Conservation (phyloP, 2,113 vertebrate genomes). For the Anguilla japonica region DNA sequence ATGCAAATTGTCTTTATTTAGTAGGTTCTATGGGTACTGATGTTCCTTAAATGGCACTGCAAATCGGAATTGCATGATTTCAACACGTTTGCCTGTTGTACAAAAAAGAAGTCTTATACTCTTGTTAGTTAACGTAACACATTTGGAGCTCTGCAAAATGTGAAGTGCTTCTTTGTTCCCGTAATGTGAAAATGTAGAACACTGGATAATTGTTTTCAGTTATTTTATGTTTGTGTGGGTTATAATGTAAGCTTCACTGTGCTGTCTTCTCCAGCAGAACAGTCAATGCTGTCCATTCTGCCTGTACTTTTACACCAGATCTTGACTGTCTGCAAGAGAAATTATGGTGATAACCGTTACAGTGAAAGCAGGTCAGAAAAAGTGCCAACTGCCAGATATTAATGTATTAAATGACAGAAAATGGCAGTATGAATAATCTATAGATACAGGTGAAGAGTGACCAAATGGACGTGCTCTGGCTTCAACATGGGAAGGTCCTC, state of each 20-base stretch:
- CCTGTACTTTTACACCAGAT: neutral
- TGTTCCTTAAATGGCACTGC: neutral
- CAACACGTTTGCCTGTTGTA: neutral
- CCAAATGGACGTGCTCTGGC: neutral
- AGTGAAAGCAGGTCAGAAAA: neutral
- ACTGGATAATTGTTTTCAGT: neutral
- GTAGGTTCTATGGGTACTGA: neutral
- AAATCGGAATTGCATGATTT: neutral
- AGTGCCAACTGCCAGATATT: slow-evolving; percentile 1
- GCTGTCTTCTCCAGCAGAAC: neutral
- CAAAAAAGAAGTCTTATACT: neutral
- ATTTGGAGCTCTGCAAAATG: neutral
- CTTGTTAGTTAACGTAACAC: neutral
- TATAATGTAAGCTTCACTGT: neutral
- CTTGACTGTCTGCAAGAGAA: neutral
- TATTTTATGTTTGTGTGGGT: neutral
- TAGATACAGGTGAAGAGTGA: neutral
- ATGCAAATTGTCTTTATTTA: neutral
- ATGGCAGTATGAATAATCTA: neutral
- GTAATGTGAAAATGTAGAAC: neutral
- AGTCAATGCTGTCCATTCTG: neutral
- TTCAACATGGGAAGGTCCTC: neutral
- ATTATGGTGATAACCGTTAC: slow-evolving; percentile 7
- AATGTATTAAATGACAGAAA: neutral
- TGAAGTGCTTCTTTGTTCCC: neutral